Base-by-base conservation (phyloP, 2,888 invertebrate species). In the Rhorus exstirpatorius region DNA sequence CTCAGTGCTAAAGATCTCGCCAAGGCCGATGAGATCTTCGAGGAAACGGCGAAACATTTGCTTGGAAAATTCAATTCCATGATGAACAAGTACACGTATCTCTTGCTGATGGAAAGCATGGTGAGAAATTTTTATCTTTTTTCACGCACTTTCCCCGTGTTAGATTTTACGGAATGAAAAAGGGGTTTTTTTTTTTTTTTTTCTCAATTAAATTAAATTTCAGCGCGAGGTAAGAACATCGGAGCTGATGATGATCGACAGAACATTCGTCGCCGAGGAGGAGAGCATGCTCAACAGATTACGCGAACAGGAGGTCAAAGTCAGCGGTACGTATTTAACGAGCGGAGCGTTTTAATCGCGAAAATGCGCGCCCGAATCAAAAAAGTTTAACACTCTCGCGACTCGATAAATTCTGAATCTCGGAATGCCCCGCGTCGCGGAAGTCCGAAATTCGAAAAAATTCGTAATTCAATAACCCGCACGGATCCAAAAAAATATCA, bases 51-150 rank as follows among this genome's bases (percentile, higher is more conserved):
- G 0, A 93, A 95, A 86, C 95, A 95, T 89, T 94, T 97, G 86
- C 94, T 96, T 46, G 95, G 95, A 84, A 96, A 96, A 92, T 96
- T 96, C 89, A 94, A 94, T 35, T 94, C 94, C 82, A 95, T 97
- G 94, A 94, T 95, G 87, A 95, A 96, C 88, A 97, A 96, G 92
- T 97, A 96, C 92, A 95, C 96, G 83, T 95, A 95, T 90, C 93
- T 97, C 76, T 93, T 97, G 67, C 93, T 96, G 87, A 96, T 96
- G 93, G 97, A 97, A 89, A 96, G 97, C 90, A 96, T 96, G 96
- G 97, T 97, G 93, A 93, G 94, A 79, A 26, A 60, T 60, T 7
- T 10, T 24, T 31, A 8, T 60, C 26, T 24, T 51, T 21, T 31
- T 38, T 12, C 35, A 24, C 70, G 0, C 51, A n/a, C 46, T 31